phyloP scores from a whole-genome alignment of 53 echinoderm and acorn worm species.

The Crossaster papposus region DNA sequence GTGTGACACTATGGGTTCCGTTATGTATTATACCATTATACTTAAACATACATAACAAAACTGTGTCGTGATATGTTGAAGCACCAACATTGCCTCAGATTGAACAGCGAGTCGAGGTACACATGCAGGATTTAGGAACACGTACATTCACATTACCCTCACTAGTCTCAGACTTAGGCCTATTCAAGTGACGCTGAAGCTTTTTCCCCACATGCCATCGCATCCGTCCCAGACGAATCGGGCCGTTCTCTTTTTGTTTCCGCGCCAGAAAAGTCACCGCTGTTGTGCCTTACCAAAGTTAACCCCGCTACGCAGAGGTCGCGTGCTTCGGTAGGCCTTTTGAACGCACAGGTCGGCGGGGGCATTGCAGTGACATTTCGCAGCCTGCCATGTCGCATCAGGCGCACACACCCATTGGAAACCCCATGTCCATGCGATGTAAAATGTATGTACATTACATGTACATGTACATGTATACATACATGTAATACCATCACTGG shows the following conservation, averaged over 20 bases:
- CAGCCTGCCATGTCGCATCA: slow-evolving; percentile 18
- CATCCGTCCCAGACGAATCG: neutral
- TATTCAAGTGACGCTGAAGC: neutral
- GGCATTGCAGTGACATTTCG: slow-evolving; percentile 41
- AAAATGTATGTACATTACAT: too few relatives aligned
- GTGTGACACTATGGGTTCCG: too few relatives aligned
- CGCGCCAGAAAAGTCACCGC: slow-evolving; percentile 14
- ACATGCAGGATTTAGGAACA: too few relatives aligned
- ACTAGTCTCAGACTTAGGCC: too few relatives aligned
- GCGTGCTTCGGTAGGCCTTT: slow-evolving; percentile 44
- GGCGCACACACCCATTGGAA: too few relatives aligned
- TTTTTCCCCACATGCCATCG: neutral
- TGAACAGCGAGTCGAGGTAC: too few relatives aligned
- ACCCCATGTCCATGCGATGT: too few relatives aligned
- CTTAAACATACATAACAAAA: too few relatives aligned
- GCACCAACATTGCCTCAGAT: too few relatives aligned
- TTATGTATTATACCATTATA: too few relatives aligned
- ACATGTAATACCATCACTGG: neutral
- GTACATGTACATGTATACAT: neutral
- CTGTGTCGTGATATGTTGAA: too few relatives aligned
- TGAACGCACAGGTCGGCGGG: slow-evolving; percentile 47
- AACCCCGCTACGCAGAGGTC: slow-evolving; percentile 38
- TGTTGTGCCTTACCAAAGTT: slow-evolving; percentile 1
- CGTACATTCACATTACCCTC: too few relatives aligned
- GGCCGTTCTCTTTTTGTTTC: neutral